phyloP scores from a whole-genome alignment of 2,888 invertebrate genomes.

The Calephelis perditalis region DNA sequence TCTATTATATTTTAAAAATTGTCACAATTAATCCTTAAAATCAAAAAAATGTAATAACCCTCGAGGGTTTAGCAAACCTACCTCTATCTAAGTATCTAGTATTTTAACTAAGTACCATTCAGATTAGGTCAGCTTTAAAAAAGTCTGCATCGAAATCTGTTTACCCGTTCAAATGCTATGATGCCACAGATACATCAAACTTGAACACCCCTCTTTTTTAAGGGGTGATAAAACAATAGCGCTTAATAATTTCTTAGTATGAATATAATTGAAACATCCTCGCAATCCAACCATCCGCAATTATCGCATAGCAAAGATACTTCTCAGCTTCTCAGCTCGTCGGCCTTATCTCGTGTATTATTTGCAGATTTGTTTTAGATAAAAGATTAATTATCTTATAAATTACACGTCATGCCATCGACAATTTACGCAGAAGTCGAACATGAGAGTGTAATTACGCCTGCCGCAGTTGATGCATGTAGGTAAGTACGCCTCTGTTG shows the following conservation, averaged over 20 bases:
- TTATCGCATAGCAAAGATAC: constrained; percentile 1
- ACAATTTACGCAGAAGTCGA: constrained; percentile 12
- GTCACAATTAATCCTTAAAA: too few relatives aligned
- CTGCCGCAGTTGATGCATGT: constrained; percentile 5
- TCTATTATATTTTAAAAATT: too few relatives aligned
- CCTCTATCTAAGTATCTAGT: too few relatives aligned
- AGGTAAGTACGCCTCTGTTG: constrained; percentile 1
- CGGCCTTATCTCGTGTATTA: constrained; percentile 3
- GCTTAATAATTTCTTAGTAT: neutral
- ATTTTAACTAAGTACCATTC: too few relatives aligned
- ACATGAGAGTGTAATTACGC: constrained; percentile 15
- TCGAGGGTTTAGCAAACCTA: too few relatives aligned
- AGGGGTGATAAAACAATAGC: too few relatives aligned
- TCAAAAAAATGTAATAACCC: too few relatives aligned
- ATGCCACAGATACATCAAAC: too few relatives aligned
- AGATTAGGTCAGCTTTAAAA: too few relatives aligned
- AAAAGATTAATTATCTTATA: constrained; percentile 15
- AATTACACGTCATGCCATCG: constrained; percentile 14
- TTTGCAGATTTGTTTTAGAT: constrained; percentile 13
- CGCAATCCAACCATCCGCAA: constrained; percentile 1
- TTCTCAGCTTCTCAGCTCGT: constrained; percentile 1
- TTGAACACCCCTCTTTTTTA: too few relatives aligned
- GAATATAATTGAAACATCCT: neutral
- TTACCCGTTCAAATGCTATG: too few relatives aligned
- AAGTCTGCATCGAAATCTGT: too few relatives aligned